Percentiles rank a stretch among this genome's conserved stretches.
phyloP scores from a whole-genome alignment of 2,113 vertebrate species.

The Myotis lucifugus region DNA sequence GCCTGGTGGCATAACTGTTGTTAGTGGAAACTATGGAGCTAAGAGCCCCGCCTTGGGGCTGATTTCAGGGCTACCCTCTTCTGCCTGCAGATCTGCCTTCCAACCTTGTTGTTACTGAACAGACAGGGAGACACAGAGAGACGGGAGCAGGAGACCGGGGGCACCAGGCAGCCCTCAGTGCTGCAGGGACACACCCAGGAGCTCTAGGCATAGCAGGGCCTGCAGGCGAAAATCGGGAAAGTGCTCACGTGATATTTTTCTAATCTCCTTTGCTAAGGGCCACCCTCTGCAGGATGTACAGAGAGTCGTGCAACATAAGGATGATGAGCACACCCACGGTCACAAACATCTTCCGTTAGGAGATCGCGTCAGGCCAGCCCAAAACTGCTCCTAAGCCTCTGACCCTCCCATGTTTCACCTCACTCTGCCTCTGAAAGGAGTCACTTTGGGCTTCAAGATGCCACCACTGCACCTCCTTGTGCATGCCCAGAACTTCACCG shows the following conservation, averaged over 20 bases:
- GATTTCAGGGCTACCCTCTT: neutral
- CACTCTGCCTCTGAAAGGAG: neutral
- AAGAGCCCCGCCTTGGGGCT: neutral
- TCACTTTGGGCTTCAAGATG: neutral
- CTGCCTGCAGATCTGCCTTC: conserved; percentile 5
- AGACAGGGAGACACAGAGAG: neutral
- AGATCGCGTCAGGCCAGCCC: neutral
- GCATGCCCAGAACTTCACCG: neutral
- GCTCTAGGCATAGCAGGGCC: conserved; percentile 55
- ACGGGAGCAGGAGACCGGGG: neutral
- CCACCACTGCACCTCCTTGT: accelerated
- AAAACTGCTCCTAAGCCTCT: neutral
- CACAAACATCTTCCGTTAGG: neutral
- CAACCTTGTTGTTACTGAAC: neutral
- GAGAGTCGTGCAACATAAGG: neutral
- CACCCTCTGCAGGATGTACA: neutral
- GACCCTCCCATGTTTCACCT: accelerated
- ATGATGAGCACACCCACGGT: accelerated
- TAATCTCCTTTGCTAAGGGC: neutral
- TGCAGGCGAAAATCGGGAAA: neutral
- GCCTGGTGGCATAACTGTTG: neutral
- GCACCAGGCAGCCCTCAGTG: conserved; percentile 45
- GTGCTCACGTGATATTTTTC: neutral
- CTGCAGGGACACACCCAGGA: conserved; percentile 38
- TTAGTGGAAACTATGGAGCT: neutral